Percentiles rank a stretch among this genome's conserved stretches.
These are phyloP conservation scores for Romanogobio albipinnatus DNA, from an alignment of 2,113 vertebrate species.

Conservation along the genomic window DNA sequence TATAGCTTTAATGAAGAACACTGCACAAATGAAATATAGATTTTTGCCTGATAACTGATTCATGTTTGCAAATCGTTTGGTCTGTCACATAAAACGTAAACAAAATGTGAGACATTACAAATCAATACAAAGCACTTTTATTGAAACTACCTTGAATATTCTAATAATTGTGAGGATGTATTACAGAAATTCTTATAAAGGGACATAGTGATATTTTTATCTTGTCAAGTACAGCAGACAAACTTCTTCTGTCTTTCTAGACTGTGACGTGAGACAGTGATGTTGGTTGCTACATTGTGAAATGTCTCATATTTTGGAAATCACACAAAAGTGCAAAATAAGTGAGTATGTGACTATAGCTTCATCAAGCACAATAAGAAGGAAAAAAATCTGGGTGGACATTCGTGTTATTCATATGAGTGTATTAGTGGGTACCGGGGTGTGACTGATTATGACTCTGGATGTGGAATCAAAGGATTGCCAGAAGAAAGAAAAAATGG, in stretches of 20 bases:
- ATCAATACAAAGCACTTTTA: not conserved
- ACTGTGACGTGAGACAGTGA: not conserved
- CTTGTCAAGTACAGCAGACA: not conserved
- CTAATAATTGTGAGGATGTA: not conserved
- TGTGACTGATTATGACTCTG: slow-evolving; percentile 43
- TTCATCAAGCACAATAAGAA: not conserved
- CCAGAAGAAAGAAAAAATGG: slow-evolving; percentile 32
- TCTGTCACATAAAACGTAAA: not conserved
- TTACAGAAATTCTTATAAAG: not conserved
- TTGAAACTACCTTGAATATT: not conserved
- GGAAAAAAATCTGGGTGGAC: slow-evolving; percentile 19
- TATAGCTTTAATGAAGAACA: not conserved
- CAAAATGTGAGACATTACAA: not conserved
- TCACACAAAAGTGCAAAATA: not conserved
- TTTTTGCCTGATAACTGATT: not conserved
- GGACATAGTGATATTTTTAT: not conserved
- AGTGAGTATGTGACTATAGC: not conserved
- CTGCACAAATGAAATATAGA: not conserved
- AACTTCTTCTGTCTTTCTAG: not conserved
- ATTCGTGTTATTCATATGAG: slow-evolving; percentile 19
- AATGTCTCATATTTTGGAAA: not conserved
- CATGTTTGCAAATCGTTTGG: not conserved
- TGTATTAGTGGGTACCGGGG: slow-evolving; percentile 16
- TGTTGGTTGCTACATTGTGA: not conserved
- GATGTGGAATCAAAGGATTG: slow-evolving; percentile 35